A percentile compares a stretch with the other conserved stretches of the same genome.
Evolutionary conservation across 2,797 vertebrate genomes (phyloP).

Genomic region (Helarctos malayanus): DNA sequence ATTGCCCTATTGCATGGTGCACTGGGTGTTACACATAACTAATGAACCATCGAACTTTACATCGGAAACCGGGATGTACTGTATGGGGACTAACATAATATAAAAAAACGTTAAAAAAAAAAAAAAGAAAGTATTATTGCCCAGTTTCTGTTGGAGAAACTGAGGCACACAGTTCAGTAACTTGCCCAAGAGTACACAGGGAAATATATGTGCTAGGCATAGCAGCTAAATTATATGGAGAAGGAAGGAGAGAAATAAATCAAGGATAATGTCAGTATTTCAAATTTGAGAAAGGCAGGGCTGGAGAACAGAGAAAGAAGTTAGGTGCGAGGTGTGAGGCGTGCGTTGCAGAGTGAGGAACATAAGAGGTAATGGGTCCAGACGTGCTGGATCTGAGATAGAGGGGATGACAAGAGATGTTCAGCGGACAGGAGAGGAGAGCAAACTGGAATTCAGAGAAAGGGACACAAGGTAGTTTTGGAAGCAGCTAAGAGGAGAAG

Average conservation of each 20-base stretch:
- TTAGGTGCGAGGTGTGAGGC: not conserved
- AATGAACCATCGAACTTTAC: too few species aligned
- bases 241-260: not conserved
- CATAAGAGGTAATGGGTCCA: not conserved
- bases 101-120: too few species aligned
- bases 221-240: not conserved
- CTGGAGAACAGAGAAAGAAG: not conserved
- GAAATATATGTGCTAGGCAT: not conserved
- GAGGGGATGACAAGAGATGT: not conserved
- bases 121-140: not conserved
- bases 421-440: not conserved
- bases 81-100: too few species aligned
- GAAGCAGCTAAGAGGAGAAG: not conserved
- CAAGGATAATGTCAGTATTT: conserved; percentile 5
- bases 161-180: not conserved
- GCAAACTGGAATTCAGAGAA: not conserved
- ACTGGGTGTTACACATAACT: too few species aligned
- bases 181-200: not conserved
- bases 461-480: not conserved
- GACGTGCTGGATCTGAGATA: not conserved
- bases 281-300: not conserved
- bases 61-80: too few species aligned
- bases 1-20: not conserved
- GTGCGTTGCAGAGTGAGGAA: not conserved
- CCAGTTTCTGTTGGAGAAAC: not conserved